Percentiles rank a stretch among this genome's conserved stretches.
Evolutionary conservation across 1,140 invertebrate genomes (phyloP).

Genomic region (Melitaea cinxia): DNA sequence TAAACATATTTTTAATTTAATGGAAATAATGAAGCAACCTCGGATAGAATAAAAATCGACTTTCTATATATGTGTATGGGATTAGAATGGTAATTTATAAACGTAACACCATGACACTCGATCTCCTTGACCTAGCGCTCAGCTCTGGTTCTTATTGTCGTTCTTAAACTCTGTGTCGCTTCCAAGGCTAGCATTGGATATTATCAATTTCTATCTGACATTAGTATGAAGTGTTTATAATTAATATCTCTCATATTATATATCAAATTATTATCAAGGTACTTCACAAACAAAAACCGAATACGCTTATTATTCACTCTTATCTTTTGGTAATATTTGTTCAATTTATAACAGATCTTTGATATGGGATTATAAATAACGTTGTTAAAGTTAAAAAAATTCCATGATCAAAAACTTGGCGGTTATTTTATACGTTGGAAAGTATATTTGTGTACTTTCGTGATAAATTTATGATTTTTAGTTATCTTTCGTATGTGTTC

Average conservation of each 20-base stretch:
- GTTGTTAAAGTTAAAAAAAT: conserved; percentile 23
- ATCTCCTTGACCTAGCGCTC: conserved; percentile 65
- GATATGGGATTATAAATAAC: conserved; percentile 25
- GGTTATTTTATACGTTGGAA: conserved; percentile 10
- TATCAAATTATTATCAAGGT: background rate
- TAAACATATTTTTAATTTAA: background rate
- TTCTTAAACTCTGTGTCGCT: conserved; percentile 45
- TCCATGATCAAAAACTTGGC: conserved; percentile 17
- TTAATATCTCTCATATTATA: background rate
- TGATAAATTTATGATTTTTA: conserved; percentile 36
- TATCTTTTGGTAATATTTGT: conserved; percentile 24
- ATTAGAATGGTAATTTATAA: conserved; percentile 60
- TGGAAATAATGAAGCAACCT: background rate
- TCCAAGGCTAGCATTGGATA: conserved; percentile 41
- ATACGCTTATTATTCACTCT: conserved; percentile 6
- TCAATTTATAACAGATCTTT: conserved; percentile 16
- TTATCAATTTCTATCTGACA: conserved; percentile 4
- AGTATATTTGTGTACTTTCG: conserved; percentile 25
- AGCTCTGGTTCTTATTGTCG: conserved; percentile 55
- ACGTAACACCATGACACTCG: conserved; percentile 53
- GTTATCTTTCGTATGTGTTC: conserved; percentile 27
- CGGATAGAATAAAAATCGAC: background rate
- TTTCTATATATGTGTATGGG: conserved; percentile 43
- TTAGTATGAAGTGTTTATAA: background rate
- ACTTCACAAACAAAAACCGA: conserved; percentile 8